These are phyloP conservation scores for Drosophila kokeensis DNA, from an alignment of 2,888 invertebrate species.

Conservation along the genomic window DNA sequence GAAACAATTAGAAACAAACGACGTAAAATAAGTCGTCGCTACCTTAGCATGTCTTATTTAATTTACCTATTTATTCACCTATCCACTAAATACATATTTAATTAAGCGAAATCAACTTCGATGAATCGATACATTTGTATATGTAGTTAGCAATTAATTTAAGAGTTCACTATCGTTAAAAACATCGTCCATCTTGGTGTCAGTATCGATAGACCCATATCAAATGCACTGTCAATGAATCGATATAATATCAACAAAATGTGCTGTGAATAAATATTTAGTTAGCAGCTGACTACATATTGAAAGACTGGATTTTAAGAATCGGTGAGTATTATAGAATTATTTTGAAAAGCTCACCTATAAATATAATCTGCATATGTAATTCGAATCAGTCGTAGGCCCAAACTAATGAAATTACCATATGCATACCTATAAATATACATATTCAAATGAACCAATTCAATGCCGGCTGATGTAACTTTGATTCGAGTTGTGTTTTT, in stretches of 20 bases:
- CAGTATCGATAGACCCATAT: neutral
- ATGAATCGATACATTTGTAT: too few species aligned
- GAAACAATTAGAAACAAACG: neutral
- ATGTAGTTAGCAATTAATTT: neutral
- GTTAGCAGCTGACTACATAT: slow-evolving; percentile 15
- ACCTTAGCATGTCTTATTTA: neutral
- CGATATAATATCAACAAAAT: slow-evolving; percentile 28
- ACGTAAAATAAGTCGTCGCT: neutral
- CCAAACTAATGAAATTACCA: slow-evolving; percentile 15
- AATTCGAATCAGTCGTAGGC: slow-evolving; percentile 31
- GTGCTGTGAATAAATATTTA: slow-evolving; percentile 4
- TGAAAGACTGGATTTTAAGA: slow-evolving; percentile 14
- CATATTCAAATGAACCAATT: slow-evolving; percentile 14
- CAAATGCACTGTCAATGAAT: slow-evolving; percentile 1
- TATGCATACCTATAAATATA: slow-evolving; percentile 11
- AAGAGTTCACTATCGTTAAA: neutral
- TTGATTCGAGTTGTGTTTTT: slow-evolving; percentile 36
- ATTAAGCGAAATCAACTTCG: too few species aligned
- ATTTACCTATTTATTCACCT: neutral
- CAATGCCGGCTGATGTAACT: slow-evolving; percentile 65
- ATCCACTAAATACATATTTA: neutral
- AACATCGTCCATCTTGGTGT: neutral
- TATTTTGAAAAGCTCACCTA: neutral
- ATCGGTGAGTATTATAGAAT: slow-evolving; percentile 24
- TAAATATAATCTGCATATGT: neutral